Evolutionary conservation across 2,113 vertebrate genomes (phyloP).

Genomic region (Toxostoma redivivum): DNA sequence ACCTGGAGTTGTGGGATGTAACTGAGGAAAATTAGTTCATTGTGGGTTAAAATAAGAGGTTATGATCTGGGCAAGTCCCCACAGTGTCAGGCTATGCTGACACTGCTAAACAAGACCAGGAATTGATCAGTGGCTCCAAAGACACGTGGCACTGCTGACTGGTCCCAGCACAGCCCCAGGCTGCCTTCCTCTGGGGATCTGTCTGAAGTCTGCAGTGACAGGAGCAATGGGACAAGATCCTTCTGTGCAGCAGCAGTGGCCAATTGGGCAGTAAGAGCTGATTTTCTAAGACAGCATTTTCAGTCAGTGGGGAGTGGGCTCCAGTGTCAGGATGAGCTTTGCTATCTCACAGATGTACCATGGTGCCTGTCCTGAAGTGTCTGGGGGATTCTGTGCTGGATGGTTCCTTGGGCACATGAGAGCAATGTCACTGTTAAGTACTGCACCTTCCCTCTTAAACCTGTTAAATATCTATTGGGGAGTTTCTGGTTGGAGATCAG

Average conservation of each 20-base stretch:
- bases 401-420: accelerated
- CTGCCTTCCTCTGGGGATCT: not conserved
- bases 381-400: accelerated
- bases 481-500: not conserved
- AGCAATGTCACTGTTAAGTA: not conserved
- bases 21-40: not conserved
- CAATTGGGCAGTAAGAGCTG: not conserved
- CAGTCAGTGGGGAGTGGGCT: not conserved
- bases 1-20: not conserved
- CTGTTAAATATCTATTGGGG: not conserved
- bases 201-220: not conserved
- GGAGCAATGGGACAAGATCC: accelerated
- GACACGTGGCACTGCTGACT: not conserved
- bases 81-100: not conserved
- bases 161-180: not conserved
- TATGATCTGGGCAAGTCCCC: not conserved
- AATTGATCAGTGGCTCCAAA: not conserved
- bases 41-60: not conserved
- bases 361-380: not conserved
- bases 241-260: not conserved
- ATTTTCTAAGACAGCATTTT: not conserved
- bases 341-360: accelerated
- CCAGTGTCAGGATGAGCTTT: not conserved
- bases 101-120: not conserved
- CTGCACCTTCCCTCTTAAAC: not conserved